Percentiles rank a stretch among this genome's conserved stretches.
Evolutionary conservation across 2,797 vertebrate genomes (phyloP).

Genomic region (Micrastur ruficollis): DNA sequence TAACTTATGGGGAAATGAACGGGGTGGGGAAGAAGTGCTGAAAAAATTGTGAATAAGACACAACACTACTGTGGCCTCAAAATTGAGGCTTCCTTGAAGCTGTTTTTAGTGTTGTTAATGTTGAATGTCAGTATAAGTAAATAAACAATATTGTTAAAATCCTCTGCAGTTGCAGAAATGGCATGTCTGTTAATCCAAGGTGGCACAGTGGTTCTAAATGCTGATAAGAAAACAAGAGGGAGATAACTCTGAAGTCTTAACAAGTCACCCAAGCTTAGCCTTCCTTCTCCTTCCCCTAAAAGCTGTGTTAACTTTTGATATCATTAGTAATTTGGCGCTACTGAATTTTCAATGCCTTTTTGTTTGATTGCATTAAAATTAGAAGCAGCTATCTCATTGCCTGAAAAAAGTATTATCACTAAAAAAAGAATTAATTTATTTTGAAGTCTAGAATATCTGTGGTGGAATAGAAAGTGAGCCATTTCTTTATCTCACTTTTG

Average conservation of each 20-base stretch:
- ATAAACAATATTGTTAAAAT: neutral
- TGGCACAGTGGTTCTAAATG: neutral
- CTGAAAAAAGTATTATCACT: neutral
- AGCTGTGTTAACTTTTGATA: neutral
- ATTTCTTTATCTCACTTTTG: constrained; percentile 47
- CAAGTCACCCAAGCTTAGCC: neutral
- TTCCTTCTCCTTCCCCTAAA: neutral
- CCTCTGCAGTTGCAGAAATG: neutral
- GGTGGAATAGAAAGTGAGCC: neutral
- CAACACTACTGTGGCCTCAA: neutral
- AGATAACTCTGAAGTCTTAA: neutral
- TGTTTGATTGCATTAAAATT: neutral
- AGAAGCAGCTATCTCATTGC: neutral
- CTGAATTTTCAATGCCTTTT: neutral
- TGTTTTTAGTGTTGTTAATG: neutral
- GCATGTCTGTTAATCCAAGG: neutral
- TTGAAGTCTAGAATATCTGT: constrained; percentile 23
- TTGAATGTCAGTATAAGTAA: neutral
- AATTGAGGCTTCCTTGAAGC: neutral
- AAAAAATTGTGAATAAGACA: neutral
- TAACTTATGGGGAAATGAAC: neutral
- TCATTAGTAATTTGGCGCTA: neutral
- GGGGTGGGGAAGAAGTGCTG: neutral
- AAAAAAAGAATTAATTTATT: constrained; percentile 4
- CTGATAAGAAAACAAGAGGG: neutral